A percentile compares a stretch with the other conserved stretches of the same genome.
Conservation (phyloP, 2,888 invertebrate genomes). For the Andrena praecox region DNA sequence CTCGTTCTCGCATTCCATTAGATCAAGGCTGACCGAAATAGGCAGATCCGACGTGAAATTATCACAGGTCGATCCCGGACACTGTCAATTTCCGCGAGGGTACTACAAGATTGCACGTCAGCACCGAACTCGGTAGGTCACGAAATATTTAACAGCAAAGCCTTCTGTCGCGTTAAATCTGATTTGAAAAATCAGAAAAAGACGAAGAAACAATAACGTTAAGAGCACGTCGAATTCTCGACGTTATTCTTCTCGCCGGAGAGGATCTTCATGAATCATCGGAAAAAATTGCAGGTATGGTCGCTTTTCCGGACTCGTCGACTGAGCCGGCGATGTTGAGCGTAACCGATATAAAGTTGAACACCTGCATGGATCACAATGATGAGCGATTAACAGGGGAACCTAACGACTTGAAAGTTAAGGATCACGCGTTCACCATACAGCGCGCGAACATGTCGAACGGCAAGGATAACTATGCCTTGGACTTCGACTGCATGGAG, state of each 20-base stretch:
- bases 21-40: conserved; percentile 82
- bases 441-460: conserved; percentile 60
- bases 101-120: conserved; percentile 65
- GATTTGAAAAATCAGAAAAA: background rate
- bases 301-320: conserved; percentile 79
- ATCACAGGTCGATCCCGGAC: conserved; percentile 81
- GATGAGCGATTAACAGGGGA: conserved; percentile 59
- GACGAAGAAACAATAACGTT: background rate
- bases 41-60: conserved; percentile 82
- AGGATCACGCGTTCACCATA: conserved; percentile 60
- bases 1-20: conserved; percentile 70
- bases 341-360: conserved; percentile 57
- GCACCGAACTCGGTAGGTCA: conserved; percentile 77
- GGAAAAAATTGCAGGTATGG: conserved; percentile 78
- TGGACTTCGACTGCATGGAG: conserved; percentile 62
- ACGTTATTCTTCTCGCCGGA: background rate
- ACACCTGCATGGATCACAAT: conserved; percentile 47
- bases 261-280: conserved; percentile 10
- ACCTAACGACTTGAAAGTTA: conserved; percentile 43
- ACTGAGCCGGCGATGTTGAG: conserved; percentile 76
- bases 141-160: background rate
- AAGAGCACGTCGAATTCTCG: conserved; percentile 4
- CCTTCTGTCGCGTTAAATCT: background rate
- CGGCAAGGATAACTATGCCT: conserved; percentile 71
- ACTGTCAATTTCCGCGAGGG: conserved; percentile 60